Evolutionary conservation across 1,140 invertebrate genomes (phyloP), one percentile per base, ranked within the genome.

Genomic region (Saccostrea echinata): DNA sequence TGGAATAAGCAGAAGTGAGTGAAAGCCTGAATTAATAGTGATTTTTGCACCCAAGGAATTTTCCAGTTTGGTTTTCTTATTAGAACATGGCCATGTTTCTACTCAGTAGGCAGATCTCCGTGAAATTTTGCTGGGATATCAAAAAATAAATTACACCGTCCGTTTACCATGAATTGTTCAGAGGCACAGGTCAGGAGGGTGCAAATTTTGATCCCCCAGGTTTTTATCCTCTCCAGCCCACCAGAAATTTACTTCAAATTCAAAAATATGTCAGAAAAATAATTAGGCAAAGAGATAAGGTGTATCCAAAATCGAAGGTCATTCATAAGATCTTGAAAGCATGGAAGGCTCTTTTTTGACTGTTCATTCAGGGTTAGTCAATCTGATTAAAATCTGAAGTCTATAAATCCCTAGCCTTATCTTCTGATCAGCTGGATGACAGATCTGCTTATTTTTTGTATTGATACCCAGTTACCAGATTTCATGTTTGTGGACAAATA

Each of bases 91-190:
- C 64, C 24, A 71, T 76, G 68, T 76, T 76, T 76, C 68, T 27
- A 76, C 68, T 76, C 68, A 12, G 30, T 30, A 33, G 68, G 8
- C 68, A 76, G 27, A 76, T 76, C 68, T 76, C 68, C 68, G 68
- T 76, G 68, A 76, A 76, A 30, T 76, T 76, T 76, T 76, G 68
- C 68, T 27, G 27, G 68, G 68, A 76, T 76, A 76, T 76, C 68
- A 76, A 76, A 76, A 76, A 76, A 76, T 76, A 33, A 76, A 76
- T 76, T 76, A 76, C 68, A 76, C 30, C 68, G 68, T 76, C 68
- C 68, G 68, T 76, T 76, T 76, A 76, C 24, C 68, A 30, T 33
- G 68, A 76, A 76, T 76, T 76, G 68, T 76, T 76, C 27, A 27
- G 24, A 76, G 68, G 68, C 68, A 76, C 27, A 76, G 68, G 68